Evolutionary conservation across 2,113 vertebrate genomes (phyloP), one percentile per base, ranked within the genome.

Genomic region (Dipodomys ordii): DNA sequence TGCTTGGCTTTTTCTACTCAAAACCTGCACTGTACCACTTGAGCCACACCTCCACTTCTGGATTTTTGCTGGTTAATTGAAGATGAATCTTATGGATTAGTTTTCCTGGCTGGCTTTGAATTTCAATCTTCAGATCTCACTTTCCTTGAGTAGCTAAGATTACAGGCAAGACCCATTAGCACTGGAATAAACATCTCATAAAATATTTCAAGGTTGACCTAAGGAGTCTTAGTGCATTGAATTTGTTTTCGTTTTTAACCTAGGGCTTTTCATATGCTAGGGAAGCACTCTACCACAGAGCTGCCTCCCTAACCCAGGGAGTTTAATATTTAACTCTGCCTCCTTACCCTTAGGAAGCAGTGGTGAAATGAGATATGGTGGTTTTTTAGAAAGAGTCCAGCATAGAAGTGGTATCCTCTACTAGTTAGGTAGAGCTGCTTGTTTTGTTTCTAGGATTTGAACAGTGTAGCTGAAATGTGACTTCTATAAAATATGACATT

Each of bases 181-280:
- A 53, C 53, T 4, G 20, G 53, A 88, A 20, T 91, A 91, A 94
- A 83, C 13, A 88, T 82, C 28, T 85, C 60, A 83, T 84, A 89
- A 87, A 64, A 3, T 94, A 91, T 84, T 93, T 86, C 18, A 28
- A 73, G n/a, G 35, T 35, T 95, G 3, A 87, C 46, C 57, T 88
- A 46, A 64, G 25, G 39, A 81, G 39, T 46, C 22, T 68, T 81
- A 57, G 15, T 87, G 16, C 65, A 23, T 8, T 79, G 65, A 87
- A 28, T 83, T 16, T 57, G 6, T 15, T 25, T 62, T 28, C 9
- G 22, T 83, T 74, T 19, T 18, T 16, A 23, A 10, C 62, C 82
- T 85, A 46, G 6, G 49, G 49, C 16, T 18, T 28, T 67, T 19
- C 32, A 22, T 35, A 16, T 86, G 18, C 53, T 60, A 71, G 27